Conservation (phyloP, 2,113 vertebrate species). For the Muscicapa adusta region DNA sequence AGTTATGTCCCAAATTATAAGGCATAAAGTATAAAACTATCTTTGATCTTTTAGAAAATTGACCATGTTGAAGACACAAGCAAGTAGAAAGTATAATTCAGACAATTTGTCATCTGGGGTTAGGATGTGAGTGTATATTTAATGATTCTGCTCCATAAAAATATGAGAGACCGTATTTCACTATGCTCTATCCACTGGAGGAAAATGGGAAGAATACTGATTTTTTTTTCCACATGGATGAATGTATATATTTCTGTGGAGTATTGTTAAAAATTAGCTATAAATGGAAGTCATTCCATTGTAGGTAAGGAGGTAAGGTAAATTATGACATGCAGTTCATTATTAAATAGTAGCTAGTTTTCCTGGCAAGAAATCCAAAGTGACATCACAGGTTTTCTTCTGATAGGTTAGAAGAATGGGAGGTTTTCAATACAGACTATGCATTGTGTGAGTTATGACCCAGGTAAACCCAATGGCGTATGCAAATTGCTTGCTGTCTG, state of each 20-base stretch:
- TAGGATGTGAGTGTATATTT: constrained; percentile 7
- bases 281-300: neutral
- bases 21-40: neutral
- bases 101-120: neutral
- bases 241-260: neutral
- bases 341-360: neutral
- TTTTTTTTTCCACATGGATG: constrained; percentile 19
- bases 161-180: constrained; percentile 9
- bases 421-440: neutral
- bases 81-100: constrained; percentile 5
- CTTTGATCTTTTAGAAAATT: constrained; percentile 45
- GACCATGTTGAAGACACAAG: constrained; percentile 3
- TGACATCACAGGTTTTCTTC: neutral
- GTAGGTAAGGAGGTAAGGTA: neutral
- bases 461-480: neutral
- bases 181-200: neutral
- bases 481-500: neutral
- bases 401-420: neutral
- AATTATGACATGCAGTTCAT: neutral
- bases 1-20: neutral
- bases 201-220: neutral
- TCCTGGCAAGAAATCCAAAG: neutral
- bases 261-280: neutral
- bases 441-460: neutral
- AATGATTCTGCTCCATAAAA: constrained; percentile 24